Base-by-base conservation (phyloP, 1,140 invertebrate species). In the Galendromus occidentalis region DNA sequence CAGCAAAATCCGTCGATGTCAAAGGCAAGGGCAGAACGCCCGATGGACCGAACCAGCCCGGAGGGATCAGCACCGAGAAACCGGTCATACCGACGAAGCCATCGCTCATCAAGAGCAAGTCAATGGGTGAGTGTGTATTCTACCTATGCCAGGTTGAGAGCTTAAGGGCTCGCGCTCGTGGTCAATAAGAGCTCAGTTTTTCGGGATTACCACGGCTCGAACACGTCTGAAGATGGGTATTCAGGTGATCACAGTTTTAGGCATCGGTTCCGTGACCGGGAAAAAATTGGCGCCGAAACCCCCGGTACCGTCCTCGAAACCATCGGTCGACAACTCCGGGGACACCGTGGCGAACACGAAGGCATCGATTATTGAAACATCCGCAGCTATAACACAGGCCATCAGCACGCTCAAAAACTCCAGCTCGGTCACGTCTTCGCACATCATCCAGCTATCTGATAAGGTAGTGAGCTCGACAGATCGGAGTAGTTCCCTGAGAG, bases 361-460 rank as follows among this genome's bases (percentile, higher is more conserved):
- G 41, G 59, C 51, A 44, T 66, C 67, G 66, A 67, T 68, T 65
- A 28, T 68, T 68, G 28, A 70, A 51, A 64, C 66, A 68, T 68
- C 71, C 51, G 69, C 71, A 66, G 69, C 72, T 51, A 70, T 71
- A 66, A 70, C 69, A 44, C 67, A 69, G 66, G 67, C 69, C 64
- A 66, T 65, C 64, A 41, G 68, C 45, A 39, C 67, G 69, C 33
- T 44, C 22, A 64, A 69, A 42, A 68, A 64, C 41, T 67, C 55
- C 55, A 64, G 67, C 44, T 2, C 68, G 0, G 65, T 28, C 39
- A 66, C 67, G 30, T 70, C 66, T 30, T 68, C 69, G 68, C 88
- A 86, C 42, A 65, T 67, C 80, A 77, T 89, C n/a, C 86, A 89
- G 71, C 77, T 89, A 1, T 87, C 86, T 1, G 87, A 91, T 72